phyloP scores from a whole-genome alignment of 2,888 invertebrate species.

The Apamea anceps region DNA sequence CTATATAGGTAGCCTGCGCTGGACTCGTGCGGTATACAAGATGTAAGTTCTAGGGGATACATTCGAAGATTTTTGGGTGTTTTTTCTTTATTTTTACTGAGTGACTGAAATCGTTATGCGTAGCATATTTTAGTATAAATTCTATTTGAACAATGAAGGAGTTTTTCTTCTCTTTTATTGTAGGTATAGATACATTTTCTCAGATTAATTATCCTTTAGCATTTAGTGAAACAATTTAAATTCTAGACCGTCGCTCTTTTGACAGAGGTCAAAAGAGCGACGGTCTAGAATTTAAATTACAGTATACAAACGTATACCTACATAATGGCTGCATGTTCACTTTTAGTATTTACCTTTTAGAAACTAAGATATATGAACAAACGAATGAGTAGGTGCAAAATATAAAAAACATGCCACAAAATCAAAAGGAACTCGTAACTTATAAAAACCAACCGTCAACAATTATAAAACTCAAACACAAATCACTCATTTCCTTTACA shows the following conservation, averaged over 20 bases:
- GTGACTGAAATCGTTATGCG: neutral
- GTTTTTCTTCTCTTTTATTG: neutral
- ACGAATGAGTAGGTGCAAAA: neutral
- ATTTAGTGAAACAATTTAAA: too few relatives aligned
- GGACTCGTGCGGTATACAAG: constrained; percentile 73
- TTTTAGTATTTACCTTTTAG: neutral
- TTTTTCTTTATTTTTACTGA: neutral
- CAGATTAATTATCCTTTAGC: too few relatives aligned
- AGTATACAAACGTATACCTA: neutral
- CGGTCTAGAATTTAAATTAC: neutral
- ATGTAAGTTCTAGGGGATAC: constrained; percentile 60
- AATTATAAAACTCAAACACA: neutral
- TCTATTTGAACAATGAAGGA: neutral
- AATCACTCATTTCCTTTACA: constrained; percentile 20
- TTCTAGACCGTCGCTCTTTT: too few relatives aligned
- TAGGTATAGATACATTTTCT: neutral
- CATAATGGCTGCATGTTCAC: neutral
- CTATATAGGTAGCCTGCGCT: constrained; percentile 83
- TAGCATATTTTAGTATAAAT: neutral
- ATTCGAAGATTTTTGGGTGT: constrained; percentile 66
- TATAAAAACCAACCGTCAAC: neutral
- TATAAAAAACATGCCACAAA: neutral
- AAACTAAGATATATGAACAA: neutral
- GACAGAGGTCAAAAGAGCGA: neutral
- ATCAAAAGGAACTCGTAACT: neutral